These are phyloP conservation scores for Acestrorhynchus altus DNA, from an alignment of 2,797 vertebrate genomes.

Conservation along the genomic window DNA sequence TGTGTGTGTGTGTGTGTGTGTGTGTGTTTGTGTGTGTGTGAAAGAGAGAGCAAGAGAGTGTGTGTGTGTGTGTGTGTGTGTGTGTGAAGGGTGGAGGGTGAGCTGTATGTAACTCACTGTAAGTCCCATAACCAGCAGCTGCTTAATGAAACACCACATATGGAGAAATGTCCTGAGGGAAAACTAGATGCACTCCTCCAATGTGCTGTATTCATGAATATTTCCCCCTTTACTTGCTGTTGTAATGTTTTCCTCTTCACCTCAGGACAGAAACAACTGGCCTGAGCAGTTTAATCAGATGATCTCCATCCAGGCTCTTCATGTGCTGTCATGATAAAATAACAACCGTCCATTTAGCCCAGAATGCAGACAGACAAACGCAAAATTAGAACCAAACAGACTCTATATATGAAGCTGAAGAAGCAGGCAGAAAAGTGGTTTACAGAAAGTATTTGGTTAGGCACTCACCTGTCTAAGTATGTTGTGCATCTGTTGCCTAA, in stretches of 20 bases:
- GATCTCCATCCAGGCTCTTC: neutral
- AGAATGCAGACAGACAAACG: constrained; percentile 2
- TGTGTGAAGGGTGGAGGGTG: neutral
- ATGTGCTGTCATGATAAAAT: constrained; percentile 15
- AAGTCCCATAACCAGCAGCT: constrained; percentile 23
- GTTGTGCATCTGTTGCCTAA: constrained; percentile 23
- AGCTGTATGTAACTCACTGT: constrained; percentile 7
- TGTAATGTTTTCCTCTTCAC: neutral
- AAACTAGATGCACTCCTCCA: neutral
- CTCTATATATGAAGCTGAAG: constrained; percentile 5
- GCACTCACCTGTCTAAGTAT: constrained; percentile 32
- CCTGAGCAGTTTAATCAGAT: constrained; percentile 17
- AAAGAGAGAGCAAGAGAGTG: neutral
- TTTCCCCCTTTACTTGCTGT: constrained; percentile 13
- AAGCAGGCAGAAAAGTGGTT: neutral
- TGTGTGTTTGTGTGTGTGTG: too few species aligned
- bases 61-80: neutral
- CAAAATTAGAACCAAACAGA: neutral
- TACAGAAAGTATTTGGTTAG: neutral
- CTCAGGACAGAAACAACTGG: constrained; percentile 3
- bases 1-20: neutral
- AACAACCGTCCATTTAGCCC: constrained; percentile 1
- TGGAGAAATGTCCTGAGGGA: constrained; percentile 16
- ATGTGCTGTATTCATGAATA: constrained; percentile 27
- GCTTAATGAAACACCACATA: constrained; percentile 32